phyloP scores from a whole-genome alignment of 1,140 invertebrate genomes.

The Popillia japonica region DNA sequence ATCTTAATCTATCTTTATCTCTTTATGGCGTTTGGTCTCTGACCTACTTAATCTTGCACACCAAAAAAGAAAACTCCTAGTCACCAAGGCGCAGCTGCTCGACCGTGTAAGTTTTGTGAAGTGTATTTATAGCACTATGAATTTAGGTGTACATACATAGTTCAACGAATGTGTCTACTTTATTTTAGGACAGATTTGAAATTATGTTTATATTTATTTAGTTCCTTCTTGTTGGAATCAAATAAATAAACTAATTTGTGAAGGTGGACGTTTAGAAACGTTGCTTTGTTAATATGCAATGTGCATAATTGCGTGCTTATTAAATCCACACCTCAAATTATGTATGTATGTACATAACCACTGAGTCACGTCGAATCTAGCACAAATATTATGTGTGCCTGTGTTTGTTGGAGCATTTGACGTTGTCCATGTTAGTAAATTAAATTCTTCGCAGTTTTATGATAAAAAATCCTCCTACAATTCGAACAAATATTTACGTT shows the following conservation, averaged over 20 bases:
- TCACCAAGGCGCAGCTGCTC: conserved; percentile 6
- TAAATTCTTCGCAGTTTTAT: too few relatives aligned
- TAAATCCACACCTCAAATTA: not conserved
- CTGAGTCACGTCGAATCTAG: conserved; percentile 12
- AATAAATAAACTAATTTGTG: not conserved
- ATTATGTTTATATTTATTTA: not conserved
- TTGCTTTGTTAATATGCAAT: not conserved
- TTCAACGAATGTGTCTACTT: not conserved
- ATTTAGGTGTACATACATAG: not conserved
- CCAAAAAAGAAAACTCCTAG: conserved; percentile 12
- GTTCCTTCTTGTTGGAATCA: not conserved
- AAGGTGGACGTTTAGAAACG: not conserved
- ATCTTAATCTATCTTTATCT: not conserved
- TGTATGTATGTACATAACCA: conserved; percentile 7
- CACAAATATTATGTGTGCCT: not conserved
- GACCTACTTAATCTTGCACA: conserved; percentile 23
- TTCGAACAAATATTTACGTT: too few relatives aligned
- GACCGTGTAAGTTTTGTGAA: not conserved
- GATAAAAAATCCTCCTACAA: too few relatives aligned
- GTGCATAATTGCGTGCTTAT: not conserved
- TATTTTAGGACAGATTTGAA: not conserved
- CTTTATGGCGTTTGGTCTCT: not conserved
- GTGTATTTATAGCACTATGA: conserved; percentile 2
- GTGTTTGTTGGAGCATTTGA: not conserved
- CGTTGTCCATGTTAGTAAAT: too few relatives aligned